These are phyloP conservation scores for Oreonectes daqikongensis DNA, from an alignment of 2,797 vertebrate genomes.

Conservation along the genomic window DNA sequence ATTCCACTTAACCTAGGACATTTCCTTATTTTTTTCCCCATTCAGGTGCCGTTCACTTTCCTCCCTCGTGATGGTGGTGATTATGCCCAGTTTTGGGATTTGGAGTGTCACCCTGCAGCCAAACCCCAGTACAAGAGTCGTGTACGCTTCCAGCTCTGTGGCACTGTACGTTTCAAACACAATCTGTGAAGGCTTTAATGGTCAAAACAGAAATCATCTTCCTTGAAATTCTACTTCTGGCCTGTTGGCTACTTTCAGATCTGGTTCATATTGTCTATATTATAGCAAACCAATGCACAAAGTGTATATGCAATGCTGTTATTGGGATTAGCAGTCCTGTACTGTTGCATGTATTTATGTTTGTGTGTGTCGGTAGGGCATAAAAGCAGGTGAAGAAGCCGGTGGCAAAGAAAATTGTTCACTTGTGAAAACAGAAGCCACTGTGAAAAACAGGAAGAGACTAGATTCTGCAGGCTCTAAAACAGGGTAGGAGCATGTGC, in stretches of 20 bases:
- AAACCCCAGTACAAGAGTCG: conserved; percentile 83
- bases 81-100: conserved; percentile 96
- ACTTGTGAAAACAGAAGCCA: conserved; percentile 75
- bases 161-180: conserved; percentile 76
- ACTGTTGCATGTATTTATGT: background rate
- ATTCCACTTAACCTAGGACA: no score
- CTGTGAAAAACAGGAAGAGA: conserved; percentile 69
- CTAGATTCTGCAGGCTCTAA: conserved; percentile 65
- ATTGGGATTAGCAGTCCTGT: background rate
- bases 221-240: background rate
- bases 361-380: conserved; percentile 63
- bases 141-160: conserved; percentile 88
- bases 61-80: conserved; percentile 87
- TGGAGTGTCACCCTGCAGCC: conserved; percentile 86
- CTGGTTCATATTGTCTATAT: background rate
- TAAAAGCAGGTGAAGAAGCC: conserved; percentile 59
- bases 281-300: background rate
- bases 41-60: conserved; percentile 85
- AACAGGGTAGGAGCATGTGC: conserved; percentile 70
- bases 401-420: conserved; percentile 68
- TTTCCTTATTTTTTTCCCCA: conserved; percentile 25
- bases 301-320: background rate
- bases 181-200: background rate
- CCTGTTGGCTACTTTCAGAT: no score
- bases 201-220: background rate